These are phyloP conservation scores for Epirrhoe tristata DNA, from an alignment of 2,888 invertebrate genomes.

Conservation along the genomic window DNA sequence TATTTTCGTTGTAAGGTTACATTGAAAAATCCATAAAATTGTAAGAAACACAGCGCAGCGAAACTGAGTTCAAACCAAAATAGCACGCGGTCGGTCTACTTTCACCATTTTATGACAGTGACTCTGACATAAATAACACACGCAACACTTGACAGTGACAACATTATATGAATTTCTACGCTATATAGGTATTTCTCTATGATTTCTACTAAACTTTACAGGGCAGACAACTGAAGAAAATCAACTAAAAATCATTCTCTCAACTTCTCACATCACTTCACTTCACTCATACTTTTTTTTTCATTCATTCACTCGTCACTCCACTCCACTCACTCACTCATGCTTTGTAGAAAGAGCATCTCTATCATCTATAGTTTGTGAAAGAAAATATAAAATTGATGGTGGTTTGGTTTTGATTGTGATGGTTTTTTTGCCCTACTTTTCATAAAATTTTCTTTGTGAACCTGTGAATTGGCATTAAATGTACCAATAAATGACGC, in stretches of 20 bases:
- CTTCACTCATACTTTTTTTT: no score
- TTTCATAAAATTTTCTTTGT: neutral
- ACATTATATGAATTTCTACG: no score
- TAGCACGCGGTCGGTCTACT: slow-evolving; percentile 12
- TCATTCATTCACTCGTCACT: no score
- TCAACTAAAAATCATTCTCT: no score
- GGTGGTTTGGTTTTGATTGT: neutral
- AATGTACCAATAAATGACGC: slow-evolving; percentile 14
- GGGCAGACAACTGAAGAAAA: no score
- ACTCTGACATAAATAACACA: neutral
- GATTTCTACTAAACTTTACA: no score
- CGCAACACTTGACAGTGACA: neutral
- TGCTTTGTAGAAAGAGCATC: no score
- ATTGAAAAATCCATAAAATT: slow-evolving; percentile 7
- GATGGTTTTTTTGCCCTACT: neutral
- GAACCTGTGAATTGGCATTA: neutral
- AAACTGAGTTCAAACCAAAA: neutral
- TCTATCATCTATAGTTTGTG: no score
- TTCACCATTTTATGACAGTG: neutral
- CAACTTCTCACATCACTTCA: no score
- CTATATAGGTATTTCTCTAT: no score
- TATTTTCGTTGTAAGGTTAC: neutral
- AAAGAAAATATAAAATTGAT: no score
- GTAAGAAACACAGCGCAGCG: neutral
- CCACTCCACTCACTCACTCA: no score